phyloP scores from a whole-genome alignment of 2,888 invertebrate species.

The Helleia helle region DNA sequence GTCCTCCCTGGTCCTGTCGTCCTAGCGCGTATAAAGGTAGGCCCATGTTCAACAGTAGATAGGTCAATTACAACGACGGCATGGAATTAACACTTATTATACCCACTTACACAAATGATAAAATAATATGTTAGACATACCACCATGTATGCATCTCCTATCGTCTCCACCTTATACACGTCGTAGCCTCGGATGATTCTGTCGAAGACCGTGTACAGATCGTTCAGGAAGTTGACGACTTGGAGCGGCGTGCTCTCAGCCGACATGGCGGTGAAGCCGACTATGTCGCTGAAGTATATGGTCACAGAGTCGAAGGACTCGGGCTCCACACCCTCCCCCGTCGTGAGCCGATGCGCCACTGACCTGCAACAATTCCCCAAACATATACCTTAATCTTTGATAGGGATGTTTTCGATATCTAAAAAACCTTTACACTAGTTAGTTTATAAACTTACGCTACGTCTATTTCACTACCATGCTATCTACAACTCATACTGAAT shows the following conservation, averaged over 20 bases:
- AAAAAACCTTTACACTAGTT: too few species aligned
- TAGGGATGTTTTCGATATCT: too few species aligned
- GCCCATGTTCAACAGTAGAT: too few species aligned
- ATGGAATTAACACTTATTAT: too few species aligned
- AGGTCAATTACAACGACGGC: too few species aligned
- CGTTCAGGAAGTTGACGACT: constrained; percentile 97
- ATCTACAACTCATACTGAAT: constrained; percentile 1
- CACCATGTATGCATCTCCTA: constrained; percentile 85
- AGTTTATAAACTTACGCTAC: too few species aligned
- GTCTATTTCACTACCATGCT: constrained; percentile 13
- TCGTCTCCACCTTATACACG: constrained; percentile 98
- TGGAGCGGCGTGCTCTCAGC: constrained; percentile 94
- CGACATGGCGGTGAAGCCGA: constrained; percentile 96
- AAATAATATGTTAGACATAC: constrained; percentile 44
- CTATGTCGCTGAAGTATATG: constrained; percentile 98
- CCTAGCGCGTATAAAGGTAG: too few species aligned
- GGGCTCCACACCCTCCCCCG: constrained; percentile 92
- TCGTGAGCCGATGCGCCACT: constrained; percentile 89
- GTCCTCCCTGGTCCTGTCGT: too few species aligned
- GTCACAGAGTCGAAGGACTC: constrained; percentile 95
- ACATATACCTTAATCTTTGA: not conserved
- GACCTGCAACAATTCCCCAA: constrained; percentile 74
- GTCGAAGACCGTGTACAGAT: constrained; percentile 97
- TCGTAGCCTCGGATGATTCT: constrained; percentile 96
- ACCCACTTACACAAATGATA: too few species aligned